phyloP scores from a whole-genome alignment of 2,797 vertebrate species.

The Paedocypris micromegethes region DNA sequence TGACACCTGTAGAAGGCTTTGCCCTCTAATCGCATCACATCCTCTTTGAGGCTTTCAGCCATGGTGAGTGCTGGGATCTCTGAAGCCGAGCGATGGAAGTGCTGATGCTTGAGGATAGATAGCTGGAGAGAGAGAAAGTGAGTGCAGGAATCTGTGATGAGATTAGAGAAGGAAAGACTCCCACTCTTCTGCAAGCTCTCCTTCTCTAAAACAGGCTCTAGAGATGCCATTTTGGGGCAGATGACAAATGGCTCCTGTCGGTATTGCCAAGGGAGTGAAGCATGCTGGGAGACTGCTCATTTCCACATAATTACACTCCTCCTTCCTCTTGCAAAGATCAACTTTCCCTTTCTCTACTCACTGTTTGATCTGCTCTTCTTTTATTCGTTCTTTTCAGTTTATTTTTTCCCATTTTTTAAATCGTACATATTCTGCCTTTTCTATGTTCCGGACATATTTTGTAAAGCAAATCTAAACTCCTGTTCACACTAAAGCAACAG shows the following conservation, averaged over 20 bases:
- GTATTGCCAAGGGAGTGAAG: slow-evolving; percentile 63
- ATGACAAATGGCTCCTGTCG: slow-evolving; percentile 78
- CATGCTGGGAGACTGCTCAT: slow-evolving; percentile 71
- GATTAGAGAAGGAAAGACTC: slow-evolving; percentile 39
- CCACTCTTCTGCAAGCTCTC: slow-evolving; percentile 58
- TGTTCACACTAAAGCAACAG: too few species aligned
- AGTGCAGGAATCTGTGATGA: slow-evolving; percentile 36
- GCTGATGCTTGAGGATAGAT: slow-evolving; percentile 21
- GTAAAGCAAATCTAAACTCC: too few species aligned
- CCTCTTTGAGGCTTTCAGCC: slow-evolving; percentile 57
- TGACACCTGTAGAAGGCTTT: slow-evolving; percentile 72
- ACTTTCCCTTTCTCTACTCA: slow-evolving; percentile 14
- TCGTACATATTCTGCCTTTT: too few species aligned
- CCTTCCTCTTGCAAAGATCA: slow-evolving; percentile 26
- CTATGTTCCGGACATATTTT: too few species aligned
- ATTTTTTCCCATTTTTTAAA: not conserved
- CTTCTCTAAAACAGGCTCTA: slow-evolving; percentile 52
- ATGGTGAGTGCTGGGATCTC: slow-evolving; percentile 33
- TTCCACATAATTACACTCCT: slow-evolving; percentile 77
- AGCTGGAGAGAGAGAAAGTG: slow-evolving; percentile 22
- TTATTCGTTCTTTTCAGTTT: not conserved
- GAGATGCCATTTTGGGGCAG: slow-evolving; percentile 68
- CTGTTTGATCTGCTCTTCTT: slow-evolving; percentile 9
- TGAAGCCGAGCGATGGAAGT: slow-evolving; percentile 56
- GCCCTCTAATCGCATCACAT: slow-evolving; percentile 43